phyloP scores from a whole-genome alignment of 2,113 vertebrate genomes.

The Chloropsis hardwickii region DNA sequence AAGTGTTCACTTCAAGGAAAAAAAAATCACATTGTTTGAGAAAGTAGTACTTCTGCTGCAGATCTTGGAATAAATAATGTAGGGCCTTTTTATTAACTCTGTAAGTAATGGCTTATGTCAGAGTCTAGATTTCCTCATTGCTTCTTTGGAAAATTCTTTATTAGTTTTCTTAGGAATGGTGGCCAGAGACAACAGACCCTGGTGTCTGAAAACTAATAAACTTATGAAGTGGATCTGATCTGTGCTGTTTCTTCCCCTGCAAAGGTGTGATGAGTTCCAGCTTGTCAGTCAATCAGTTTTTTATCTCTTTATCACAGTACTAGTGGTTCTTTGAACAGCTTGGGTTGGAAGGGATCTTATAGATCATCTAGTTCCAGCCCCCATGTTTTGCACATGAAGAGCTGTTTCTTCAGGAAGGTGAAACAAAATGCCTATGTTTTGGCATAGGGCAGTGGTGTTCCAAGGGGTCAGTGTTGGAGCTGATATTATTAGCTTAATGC shows the following conservation, averaged over 20 bases:
- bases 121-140: constrained; percentile 46
- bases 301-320: background rate
- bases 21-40: constrained; percentile 31
- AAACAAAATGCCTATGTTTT: background rate
- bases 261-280: background rate
- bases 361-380: background rate
- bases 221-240: background rate
- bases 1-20: constrained; percentile 21
- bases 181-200: background rate
- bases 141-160: background rate
- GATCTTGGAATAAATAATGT: constrained; percentile 26
- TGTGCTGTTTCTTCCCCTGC: background rate
- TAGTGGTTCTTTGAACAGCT: background rate
- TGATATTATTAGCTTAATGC: background rate
- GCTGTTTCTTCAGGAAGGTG: background rate
- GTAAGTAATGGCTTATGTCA: constrained; percentile 57
- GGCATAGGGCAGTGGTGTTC: background rate
- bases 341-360: background rate
- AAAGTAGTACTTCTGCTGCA: background rate
- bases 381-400: background rate
- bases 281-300: background rate
- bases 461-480: background rate
- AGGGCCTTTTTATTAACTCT: constrained; percentile 11
- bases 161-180: constrained; percentile 4
- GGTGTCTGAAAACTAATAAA: background rate